These are phyloP conservation scores for Zoanthus sansibaricus DNA, from an alignment of 92 coral and sea anemone species.

Conservation along the genomic window DNA sequence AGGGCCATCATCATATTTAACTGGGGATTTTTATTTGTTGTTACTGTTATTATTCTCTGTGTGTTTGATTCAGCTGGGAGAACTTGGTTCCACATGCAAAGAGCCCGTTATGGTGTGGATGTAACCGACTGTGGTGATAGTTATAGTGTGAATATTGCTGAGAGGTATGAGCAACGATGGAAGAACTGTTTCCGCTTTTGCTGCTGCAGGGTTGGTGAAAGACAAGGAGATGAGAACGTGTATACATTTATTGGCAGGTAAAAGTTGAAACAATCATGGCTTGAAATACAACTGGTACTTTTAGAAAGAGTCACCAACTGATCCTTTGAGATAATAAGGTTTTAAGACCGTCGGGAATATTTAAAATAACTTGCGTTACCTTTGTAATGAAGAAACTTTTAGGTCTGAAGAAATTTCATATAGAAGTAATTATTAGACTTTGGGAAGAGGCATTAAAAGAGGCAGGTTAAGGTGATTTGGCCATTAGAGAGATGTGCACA, in stretches of 20 bases:
- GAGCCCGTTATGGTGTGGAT: slow-evolving; percentile 63
- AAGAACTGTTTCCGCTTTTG: slow-evolving; percentile 83
- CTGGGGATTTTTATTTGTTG: slow-evolving; percentile 92
- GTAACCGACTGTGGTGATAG: slow-evolving; percentile 63
- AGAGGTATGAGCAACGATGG: slow-evolving; percentile 87
- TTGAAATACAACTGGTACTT: not conserved
- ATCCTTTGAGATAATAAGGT: not conserved
- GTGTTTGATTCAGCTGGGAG: slow-evolving; percentile 95
- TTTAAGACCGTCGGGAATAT: too few relatives aligned
- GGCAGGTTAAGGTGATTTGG: too few relatives aligned
- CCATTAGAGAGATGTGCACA: too few relatives aligned
- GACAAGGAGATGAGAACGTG: slow-evolving; percentile 90
- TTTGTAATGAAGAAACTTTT: too few relatives aligned
- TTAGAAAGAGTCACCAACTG: not conserved
- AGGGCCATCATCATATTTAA: slow-evolving; percentile 93
- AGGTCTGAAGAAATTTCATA: too few relatives aligned
- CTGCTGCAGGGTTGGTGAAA: slow-evolving; percentile 83
- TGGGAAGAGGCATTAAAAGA: too few relatives aligned
- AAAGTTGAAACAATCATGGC: not conserved
- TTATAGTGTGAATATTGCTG: slow-evolving; percentile 74
- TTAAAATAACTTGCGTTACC: too few relatives aligned
- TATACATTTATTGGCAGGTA: slow-evolving; percentile 95
- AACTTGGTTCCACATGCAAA: slow-evolving; percentile 86
- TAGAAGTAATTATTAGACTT: too few relatives aligned
- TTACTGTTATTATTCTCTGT: slow-evolving; percentile 77